A percentile compares a stretch with the other conserved stretches of the same genome.
phyloP scores from a whole-genome alignment of 1,140 invertebrate genomes.

The Branchinecta lynchi region DNA sequence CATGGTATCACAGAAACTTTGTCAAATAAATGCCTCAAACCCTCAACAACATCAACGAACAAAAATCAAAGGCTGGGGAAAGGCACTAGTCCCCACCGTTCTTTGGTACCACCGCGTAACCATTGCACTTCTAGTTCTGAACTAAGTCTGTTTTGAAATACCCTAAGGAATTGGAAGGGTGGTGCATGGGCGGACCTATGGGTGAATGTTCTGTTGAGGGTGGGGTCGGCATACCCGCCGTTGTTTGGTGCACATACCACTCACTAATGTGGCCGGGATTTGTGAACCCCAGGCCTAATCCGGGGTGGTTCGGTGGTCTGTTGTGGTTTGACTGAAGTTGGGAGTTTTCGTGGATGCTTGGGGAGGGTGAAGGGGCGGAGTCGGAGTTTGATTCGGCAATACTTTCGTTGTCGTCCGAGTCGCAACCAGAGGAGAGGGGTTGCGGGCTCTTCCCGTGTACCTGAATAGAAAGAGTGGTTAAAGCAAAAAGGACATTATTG shows the following conservation, averaged over 20 bases:
- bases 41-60: background rate
- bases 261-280: conserved; percentile 38
- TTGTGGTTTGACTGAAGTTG: conserved; percentile 22
- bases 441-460: conserved; percentile 41
- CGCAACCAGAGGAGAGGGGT: conserved; percentile 30
- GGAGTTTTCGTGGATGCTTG: conserved; percentile 26
- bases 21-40: background rate
- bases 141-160: conserved; percentile 1
- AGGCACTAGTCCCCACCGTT: background rate
- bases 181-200: conserved; percentile 30
- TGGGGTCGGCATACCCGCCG: conserved; percentile 36
- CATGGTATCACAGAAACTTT: background rate
- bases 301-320: conserved; percentile 25
- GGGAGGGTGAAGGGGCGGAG: conserved; percentile 24
- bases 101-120: background rate
- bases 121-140: background rate
- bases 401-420: conserved; percentile 32
- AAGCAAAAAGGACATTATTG: too few relatives aligned
- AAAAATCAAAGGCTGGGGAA: background rate
- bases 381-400: conserved; percentile 19
- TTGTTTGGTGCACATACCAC: conserved; percentile 45
- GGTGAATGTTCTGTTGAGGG: conserved; percentile 40
- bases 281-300: conserved; percentile 30
- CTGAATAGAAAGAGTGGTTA: background rate
- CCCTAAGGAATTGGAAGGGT: conserved; percentile 18